Base-by-base conservation (phyloP, 2,888 invertebrate genomes). In the Petrolisthes manimaculis region DNA sequence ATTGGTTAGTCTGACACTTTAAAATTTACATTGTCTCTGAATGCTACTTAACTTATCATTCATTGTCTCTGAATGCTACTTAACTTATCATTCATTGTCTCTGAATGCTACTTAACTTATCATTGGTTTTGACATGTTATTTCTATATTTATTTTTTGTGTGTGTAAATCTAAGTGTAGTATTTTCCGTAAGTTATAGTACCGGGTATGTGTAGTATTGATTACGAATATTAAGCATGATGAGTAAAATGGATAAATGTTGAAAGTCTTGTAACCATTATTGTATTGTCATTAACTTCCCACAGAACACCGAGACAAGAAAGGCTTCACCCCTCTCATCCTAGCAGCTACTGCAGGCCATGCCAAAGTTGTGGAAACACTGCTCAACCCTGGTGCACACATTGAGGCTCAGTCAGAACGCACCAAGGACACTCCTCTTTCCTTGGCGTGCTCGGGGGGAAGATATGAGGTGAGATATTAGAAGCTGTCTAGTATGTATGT, bases 361-460 rank as follows among this genome's bases (percentile, higher is more conserved):
- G 96, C 96, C 89, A 96, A 96, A 93, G 96, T 98, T 53, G 99
- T 99, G 12, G 98, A 99, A 92, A 96, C 97, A 92, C 95, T 99
- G 6, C 94, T 99, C 86, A 97, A 97, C 93, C 96, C 97, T 93
- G 96, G 96, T 91, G 99, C 99, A n/a, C 98, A 99, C 93, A 96
- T 99, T 92, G 99, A 99, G 93, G 99, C 99, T 67, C 99, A 99
- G 94, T 98, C 98, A 0, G 99, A 99, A 93, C 95, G 99, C 92
- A 99, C 99, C 91, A 99, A 99, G 94, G 99, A 99, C 94, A 99
- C 99, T 21, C 98, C 99, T 0, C 94, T 99, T 51, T 99, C 99
- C 87, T 94, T 99, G 88, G 99, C 99, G 1, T 99, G 99, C 94
- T 98, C 98, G 89, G 98, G 99, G 84, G 99, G 99, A 18, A 95